Evolutionary conservation across 2,797 vertebrate species (phyloP).

Genomic region (Macropus fuliginosus): DNA sequence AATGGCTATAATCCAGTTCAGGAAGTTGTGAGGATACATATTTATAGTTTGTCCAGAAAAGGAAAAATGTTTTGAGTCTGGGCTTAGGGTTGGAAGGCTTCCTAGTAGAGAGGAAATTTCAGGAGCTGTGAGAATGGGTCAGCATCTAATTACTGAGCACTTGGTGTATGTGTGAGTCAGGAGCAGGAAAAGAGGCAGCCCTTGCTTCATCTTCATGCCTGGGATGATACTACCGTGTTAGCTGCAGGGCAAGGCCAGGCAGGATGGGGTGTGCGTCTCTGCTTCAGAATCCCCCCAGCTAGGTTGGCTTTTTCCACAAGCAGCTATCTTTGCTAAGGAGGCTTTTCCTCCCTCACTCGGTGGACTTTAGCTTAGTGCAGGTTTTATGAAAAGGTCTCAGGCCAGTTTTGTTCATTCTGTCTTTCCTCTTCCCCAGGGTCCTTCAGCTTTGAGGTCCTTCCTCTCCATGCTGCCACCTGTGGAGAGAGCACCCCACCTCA

Average conservation of each 20-base stretch:
- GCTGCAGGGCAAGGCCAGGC: neutral
- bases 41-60: neutral
- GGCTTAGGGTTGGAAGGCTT: neutral
- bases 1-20: neutral
- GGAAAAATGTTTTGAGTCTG: neutral
- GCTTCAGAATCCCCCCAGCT: neutral
- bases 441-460: constrained; percentile 82
- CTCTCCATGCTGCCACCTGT: constrained; percentile 82
- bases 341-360: neutral
- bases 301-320: neutral
- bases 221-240: neutral
- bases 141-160: neutral
- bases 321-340: neutral
- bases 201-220: neutral
- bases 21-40: neutral
- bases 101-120: neutral
- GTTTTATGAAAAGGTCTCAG: neutral
- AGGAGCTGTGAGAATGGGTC: neutral
- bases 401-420: neutral
- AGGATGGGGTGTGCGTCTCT: neutral
- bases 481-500: constrained; percentile 72
- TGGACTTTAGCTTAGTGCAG: neutral
- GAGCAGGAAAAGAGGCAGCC: neutral
- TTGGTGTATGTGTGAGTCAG: neutral
- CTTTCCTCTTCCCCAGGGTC: constrained; percentile 70